Base-by-base conservation (phyloP, 2,888 invertebrate species). In the Tribolium freemani region DNA sequence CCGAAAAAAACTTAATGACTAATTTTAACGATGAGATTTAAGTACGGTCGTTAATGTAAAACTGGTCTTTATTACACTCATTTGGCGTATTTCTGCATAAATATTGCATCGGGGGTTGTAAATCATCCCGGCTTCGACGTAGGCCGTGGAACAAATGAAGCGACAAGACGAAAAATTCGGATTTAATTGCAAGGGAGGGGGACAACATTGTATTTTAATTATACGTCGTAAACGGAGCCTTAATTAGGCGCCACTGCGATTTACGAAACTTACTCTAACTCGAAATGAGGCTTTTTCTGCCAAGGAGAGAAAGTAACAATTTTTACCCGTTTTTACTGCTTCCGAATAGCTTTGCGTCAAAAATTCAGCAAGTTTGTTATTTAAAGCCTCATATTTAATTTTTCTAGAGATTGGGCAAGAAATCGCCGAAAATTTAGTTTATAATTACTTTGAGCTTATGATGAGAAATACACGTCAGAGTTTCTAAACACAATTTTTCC, bases 21-120 rank as follows among this genome's bases (percentile, higher is more conserved):
- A 84, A 85, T 84, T 85, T 85, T 83, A 83, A 84, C 83, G 83
- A 81, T 78, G 80, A 79, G 81, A 78, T 84, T 84, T 85, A 84
- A 84, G 81, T 81, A 82, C 83, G 77, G 81, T 69, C 82, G 83
- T 84, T 84, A 84, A 84, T 83, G 80, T 78, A 77, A 82, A 83
- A 82, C 82, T 79, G 76, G 80, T 74, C 82, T 84, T 84, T 84
- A 84, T 83, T 84, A 81, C 83, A 81, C 81, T 81, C 83, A 82
- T 82, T 83, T 82, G 76, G 78, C 74, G 44, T 76, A 80, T 82
- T 83, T 82, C 82, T 82, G 81, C 84, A 82, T 83, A 79, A 78
- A 78, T 79, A 80, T 80, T 79, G 76, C 79, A 78, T 79, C 77
- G 69, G 77, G 73, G 73, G 78, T 75, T 74, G 79, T 83, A 83